Percentiles rank a stretch among this genome's conserved stretches.
These are phyloP conservation scores for Corythornis leucogaster DNA, from an alignment of 2,797 vertebrate genomes.

Conservation along the genomic window DNA sequence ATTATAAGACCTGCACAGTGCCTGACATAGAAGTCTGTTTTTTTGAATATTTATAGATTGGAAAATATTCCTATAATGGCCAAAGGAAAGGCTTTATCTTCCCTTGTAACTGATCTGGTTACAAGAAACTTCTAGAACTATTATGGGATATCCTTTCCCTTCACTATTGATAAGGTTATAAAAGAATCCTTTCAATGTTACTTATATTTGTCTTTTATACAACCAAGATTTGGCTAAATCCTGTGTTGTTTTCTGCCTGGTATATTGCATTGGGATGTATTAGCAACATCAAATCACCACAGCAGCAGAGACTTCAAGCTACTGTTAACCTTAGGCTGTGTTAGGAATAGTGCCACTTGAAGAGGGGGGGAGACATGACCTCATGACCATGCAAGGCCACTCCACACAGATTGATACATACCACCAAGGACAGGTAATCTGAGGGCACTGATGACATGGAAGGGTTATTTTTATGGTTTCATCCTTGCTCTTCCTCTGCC, in stretches of 20 bases:
- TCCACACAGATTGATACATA: fast-evolving
- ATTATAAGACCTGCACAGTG: background rate
- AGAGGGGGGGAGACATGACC: background rate
- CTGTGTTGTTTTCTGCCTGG: background rate
- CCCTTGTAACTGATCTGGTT: background rate
- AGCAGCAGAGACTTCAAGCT: background rate
- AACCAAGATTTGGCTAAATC: background rate
- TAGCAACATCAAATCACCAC: background rate
- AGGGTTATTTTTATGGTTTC: background rate
- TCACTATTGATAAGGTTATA: background rate
- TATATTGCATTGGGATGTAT: background rate
- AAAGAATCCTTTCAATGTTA: background rate
- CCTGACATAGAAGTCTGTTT: background rate
- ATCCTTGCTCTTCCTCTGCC: background rate
- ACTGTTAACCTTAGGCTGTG: background rate
- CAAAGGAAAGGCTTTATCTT: background rate
- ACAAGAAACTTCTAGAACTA: background rate
- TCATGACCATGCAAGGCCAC: fast-evolving
- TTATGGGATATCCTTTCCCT: background rate
- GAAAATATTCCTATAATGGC: background rate
- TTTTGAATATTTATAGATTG: background rate
- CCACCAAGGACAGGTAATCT: background rate
- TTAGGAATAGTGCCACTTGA: background rate
- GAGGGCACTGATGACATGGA: background rate
- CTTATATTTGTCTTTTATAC: background rate